Percentiles rank a stretch among this genome's conserved stretches.
Conservation (phyloP, 2,888 invertebrate genomes). For the Erebia palarica region DNA sequence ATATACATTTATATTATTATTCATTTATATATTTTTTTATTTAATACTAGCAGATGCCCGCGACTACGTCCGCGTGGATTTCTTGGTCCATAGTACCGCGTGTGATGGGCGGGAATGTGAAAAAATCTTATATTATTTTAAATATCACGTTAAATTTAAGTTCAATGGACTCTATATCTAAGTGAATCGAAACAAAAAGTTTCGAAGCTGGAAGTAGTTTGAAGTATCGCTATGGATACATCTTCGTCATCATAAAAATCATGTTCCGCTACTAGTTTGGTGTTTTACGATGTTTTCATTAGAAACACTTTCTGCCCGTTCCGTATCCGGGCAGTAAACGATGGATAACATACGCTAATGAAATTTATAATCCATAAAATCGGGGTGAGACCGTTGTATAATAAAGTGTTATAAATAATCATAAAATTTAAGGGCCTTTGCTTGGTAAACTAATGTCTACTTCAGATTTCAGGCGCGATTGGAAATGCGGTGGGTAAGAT, state of each 20-base stretch:
- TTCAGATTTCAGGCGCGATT: background rate
- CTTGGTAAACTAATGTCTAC: background rate
- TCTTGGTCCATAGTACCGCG: too few relatives aligned
- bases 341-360: constrained; percentile 60
- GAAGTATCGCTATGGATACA: background rate
- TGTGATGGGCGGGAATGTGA: too few relatives aligned
- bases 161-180: too few relatives aligned
- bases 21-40: too few relatives aligned
- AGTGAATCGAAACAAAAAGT: too few relatives aligned
- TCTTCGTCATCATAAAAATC: background rate
- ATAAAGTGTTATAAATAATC: constrained; percentile 80
- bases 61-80: too few relatives aligned
- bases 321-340: constrained; percentile 20
- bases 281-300: constrained; percentile 27
- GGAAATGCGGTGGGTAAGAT: too few relatives aligned
- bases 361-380: constrained; percentile 79
- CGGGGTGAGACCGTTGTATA: constrained; percentile 60
- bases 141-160: too few relatives aligned
- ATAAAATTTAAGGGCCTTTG: constrained; percentile 9
- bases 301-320: constrained; percentile 49
- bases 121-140: too few relatives aligned
- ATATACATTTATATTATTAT: too few relatives aligned
- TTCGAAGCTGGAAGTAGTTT: too few relatives aligned
- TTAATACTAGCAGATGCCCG: too few relatives aligned
- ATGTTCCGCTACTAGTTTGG: background rate